A percentile compares a stretch with the other conserved stretches of the same genome.
These are phyloP conservation scores for Chymomyza caudatula DNA, from an alignment of 2,888 invertebrate genomes.

Conservation along the genomic window DNA sequence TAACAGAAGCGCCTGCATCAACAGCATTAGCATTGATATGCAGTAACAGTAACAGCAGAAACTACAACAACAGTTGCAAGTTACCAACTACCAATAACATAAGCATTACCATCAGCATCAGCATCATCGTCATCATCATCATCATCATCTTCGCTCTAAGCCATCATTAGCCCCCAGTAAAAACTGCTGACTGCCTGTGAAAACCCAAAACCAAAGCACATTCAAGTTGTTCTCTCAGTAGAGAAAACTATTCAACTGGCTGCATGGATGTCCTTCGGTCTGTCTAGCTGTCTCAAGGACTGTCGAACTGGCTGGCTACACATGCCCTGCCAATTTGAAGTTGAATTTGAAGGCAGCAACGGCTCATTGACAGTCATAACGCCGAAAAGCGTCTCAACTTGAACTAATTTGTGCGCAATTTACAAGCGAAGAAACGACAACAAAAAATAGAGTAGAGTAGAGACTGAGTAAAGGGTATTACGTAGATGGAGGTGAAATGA, in stretches of 20 bases:
- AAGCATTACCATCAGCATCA: constrained; percentile 26
- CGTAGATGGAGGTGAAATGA: background rate
- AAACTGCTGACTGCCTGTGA: constrained; percentile 59
- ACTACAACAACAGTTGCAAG: background rate
- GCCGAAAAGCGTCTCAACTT: constrained; percentile 63
- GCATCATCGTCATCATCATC: constrained; percentile 15
- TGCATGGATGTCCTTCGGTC: background rate
- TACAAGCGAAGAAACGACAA: constrained; percentile 35
- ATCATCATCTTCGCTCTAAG: constrained; percentile 6
- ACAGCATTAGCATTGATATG: constrained; percentile 31
- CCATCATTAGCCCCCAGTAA: constrained; percentile 58
- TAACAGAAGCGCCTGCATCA: constrained; percentile 22
- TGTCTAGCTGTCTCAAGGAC: background rate
- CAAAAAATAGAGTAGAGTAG: background rate
- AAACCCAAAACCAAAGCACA: constrained; percentile 28
- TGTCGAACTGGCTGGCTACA: constrained; percentile 23
- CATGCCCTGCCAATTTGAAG: constrained; percentile 45
- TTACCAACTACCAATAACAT: constrained; percentile 14
- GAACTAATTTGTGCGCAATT: constrained; percentile 65
- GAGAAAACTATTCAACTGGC: constrained; percentile 11
- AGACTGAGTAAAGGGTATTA: background rate
- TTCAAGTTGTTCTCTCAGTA: background rate
- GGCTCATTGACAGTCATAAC: constrained; percentile 71
- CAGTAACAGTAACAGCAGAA: constrained; percentile 1
- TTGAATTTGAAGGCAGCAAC: constrained; percentile 41